Evolutionary conservation across 2,113 vertebrate species (phyloP).

Genomic region (Corythornis cristatus): DNA sequence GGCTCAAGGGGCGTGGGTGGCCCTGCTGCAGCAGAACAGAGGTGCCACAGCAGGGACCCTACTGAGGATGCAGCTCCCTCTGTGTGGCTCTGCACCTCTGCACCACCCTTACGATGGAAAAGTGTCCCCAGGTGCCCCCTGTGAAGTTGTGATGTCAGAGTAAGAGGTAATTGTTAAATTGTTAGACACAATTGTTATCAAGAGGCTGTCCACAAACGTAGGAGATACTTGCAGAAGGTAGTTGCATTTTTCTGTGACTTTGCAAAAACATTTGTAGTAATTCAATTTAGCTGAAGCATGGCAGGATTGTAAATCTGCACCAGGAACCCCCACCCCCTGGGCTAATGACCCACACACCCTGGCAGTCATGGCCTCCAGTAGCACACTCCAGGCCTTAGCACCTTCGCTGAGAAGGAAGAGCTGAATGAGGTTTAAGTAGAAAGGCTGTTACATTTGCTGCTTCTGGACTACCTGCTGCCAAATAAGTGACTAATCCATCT

Average conservation of each 20-base stretch:
- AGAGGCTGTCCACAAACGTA: background rate
- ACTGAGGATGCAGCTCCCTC: background rate
- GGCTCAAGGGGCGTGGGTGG: fast-evolving
- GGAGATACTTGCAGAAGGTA: background rate
- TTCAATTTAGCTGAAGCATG: background rate
- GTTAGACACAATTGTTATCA: background rate
- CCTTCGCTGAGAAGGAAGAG: background rate
- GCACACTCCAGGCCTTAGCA: background rate
- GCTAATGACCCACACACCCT: background rate
- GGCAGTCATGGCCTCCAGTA: background rate
- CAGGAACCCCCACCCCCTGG: background rate
- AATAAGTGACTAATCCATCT: slow-evolving; percentile 3
- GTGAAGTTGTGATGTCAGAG: no score
- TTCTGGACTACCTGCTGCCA: slow-evolving; percentile 5
- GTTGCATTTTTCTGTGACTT: background rate
- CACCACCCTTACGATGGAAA: background rate
- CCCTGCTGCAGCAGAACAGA: background rate
- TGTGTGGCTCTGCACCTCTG: fast-evolving
- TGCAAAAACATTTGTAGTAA: background rate
- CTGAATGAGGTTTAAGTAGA: background rate
- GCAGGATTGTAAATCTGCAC: background rate
- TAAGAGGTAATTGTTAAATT: background rate
- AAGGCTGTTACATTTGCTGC: background rate
- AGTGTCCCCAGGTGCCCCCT: fast-evolving
- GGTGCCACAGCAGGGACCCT: background rate